Percentiles rank a stretch among this genome's conserved stretches.
These are phyloP conservation scores for Nomia melanderi DNA, from an alignment of 1,140 invertebrate genomes.

Conservation along the genomic window DNA sequence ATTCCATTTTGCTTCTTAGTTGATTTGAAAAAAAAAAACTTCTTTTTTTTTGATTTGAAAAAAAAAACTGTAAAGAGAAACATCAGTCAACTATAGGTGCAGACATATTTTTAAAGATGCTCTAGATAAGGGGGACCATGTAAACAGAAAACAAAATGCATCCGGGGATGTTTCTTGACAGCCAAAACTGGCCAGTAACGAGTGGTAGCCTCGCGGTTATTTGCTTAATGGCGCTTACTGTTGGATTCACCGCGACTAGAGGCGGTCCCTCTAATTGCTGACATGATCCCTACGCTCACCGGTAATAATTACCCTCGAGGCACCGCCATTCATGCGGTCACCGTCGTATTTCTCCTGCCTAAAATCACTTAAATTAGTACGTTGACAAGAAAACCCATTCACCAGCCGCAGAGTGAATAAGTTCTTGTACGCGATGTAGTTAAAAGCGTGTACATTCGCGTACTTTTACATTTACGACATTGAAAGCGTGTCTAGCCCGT, in stretches of 20 bases:
- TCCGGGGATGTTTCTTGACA: constrained; percentile 21
- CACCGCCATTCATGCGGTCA: constrained; percentile 33
- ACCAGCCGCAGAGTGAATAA: not conserved
- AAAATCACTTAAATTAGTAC: constrained; percentile 17
- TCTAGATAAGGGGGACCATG: no score
- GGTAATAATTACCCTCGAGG: constrained; percentile 57
- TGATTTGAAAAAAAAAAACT: not conserved
- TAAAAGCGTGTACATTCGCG: constrained; percentile 13
- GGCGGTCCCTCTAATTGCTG: constrained; percentile 71
- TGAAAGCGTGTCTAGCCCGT: constrained; percentile 17
- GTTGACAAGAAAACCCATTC: not conserved
- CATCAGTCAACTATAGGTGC: no score
- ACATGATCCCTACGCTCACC: constrained; percentile 62
- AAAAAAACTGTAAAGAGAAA: no score
- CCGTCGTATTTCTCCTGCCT: not conserved
- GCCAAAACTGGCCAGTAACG: constrained; percentile 48
- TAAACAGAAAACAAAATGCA: not conserved
- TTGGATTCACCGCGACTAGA: constrained; percentile 54
- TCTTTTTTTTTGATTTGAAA: no score
- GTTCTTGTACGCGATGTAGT: not conserved
- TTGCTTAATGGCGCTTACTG: constrained; percentile 72
- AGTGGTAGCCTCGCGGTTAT: constrained; percentile 64
- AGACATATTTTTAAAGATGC: no score
- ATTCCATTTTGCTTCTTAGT: no score
- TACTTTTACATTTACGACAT: not conserved